Conservation (phyloP, 1,140 invertebrate genomes). For the Drosophila ogumai region DNA sequence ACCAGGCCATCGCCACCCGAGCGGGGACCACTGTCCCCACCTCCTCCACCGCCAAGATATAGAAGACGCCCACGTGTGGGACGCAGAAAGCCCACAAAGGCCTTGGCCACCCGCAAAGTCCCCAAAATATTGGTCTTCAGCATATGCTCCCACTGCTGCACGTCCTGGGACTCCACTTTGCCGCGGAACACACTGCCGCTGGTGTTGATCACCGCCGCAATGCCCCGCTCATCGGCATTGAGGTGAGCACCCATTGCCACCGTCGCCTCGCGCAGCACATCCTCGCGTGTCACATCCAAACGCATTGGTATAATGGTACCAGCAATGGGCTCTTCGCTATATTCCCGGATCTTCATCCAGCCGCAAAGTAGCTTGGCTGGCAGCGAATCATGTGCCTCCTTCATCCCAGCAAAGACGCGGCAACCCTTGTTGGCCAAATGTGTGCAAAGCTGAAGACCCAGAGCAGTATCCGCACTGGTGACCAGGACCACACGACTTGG, state of each 20-base stretch:
- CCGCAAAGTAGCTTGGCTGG: slow-evolving; percentile 86
- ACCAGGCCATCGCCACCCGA: slow-evolving; percentile 87
- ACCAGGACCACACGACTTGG: slow-evolving; percentile 88
- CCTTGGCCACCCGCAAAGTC: slow-evolving; percentile 89
- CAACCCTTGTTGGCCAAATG: slow-evolving; percentile 89
- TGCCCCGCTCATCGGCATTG: slow-evolving; percentile 92
- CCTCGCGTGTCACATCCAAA: slow-evolving; percentile 92
- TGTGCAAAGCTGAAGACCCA: slow-evolving; percentile 88
- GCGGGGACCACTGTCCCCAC: slow-evolving; percentile 7
- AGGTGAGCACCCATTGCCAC: slow-evolving; percentile 91
- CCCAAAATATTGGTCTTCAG: slow-evolving; percentile 91
- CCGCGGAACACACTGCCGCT: slow-evolving; percentile 89
- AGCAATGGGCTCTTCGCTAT: slow-evolving; percentile 84
- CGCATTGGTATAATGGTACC: slow-evolving; percentile 88
- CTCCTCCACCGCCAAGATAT: slow-evolving; percentile 85
- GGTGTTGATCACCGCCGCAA: slow-evolving; percentile 93
- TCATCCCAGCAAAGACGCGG: slow-evolving; percentile 91
- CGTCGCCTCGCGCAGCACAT: slow-evolving; percentile 91
- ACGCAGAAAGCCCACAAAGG: slow-evolving; percentile 89
- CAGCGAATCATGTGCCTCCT: slow-evolving; percentile 86
- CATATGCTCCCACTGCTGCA: slow-evolving; percentile 91
- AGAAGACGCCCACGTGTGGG: slow-evolving; percentile 87
- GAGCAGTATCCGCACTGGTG: slow-evolving; percentile 91
- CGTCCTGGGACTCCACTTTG: slow-evolving; percentile 89
- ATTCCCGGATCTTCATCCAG: slow-evolving; percentile 88